Evolutionary conservation across 2,888 invertebrate genomes (phyloP), one percentile per base, ranked within the genome.

Genomic region (Drosophila neonasuta): DNA sequence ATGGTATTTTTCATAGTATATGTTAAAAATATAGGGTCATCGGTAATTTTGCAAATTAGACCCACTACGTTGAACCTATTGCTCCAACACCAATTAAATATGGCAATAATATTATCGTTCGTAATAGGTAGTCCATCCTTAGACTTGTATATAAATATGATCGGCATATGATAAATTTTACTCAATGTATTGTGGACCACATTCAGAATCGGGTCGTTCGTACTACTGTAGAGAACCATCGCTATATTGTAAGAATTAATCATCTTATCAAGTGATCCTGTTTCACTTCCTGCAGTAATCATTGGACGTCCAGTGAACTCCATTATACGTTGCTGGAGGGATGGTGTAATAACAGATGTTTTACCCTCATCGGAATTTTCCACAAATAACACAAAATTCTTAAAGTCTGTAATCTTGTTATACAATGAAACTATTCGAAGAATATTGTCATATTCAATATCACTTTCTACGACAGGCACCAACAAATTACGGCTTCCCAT

Each of bases 301-400:
- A 65, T 1, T 0, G 72, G 55, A 8, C 42, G 50, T 0, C 17
- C 11, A 32, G 71, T 71, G 1, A 30, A 56, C 13, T 55, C 51
- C 46, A 70, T 50, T 41, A 70, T 5, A n/a, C 30, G 11, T 9
- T 48, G 36, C 1, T 36, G 36, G 1, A 70, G 7, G 6, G 24
- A 24, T 24, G 6, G 24, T 1, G 24, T 24, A 24, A 24, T 24
- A 24, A 24, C 24, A 0, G 59, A 29, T 5, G 48, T 24, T 24
- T 24, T 24, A 6, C 24, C 6, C 24, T 24, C 4, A 3, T 39
- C 41, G 13, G 1, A 24, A 24, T 4, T 1, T 24, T n/a, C 51
- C 32, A 9, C 32, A 32, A 32, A 68, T 3, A 39, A 54, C 5
- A 68, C 44, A 0, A 50, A 51, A 11, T 29, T 48, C 0, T 15